Conservation (phyloP, 2,113 vertebrate species). For the Bagarius yarrelli region DNA sequence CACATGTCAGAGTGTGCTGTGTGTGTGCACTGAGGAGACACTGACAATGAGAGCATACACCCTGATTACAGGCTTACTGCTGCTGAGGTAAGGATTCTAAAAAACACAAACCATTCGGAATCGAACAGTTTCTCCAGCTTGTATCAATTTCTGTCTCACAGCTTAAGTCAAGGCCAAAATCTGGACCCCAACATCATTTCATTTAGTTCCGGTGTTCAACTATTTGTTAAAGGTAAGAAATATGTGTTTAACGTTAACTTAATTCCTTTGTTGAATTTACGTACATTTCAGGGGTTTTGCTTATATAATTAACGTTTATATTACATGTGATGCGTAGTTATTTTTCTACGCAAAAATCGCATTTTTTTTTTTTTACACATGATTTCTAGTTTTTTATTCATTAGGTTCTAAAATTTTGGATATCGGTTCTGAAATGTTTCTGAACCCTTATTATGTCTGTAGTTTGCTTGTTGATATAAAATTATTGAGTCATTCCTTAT, state of each 20-base stretch:
- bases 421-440: no score
- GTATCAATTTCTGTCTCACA: constrained; percentile 18
- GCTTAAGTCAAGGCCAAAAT: constrained; percentile 16
- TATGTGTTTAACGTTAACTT: not conserved
- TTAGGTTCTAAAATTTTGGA: no score
- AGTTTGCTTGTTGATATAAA: no score
- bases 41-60: constrained; percentile 32
- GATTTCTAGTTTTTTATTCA: not conserved
- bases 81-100: constrained; percentile 46
- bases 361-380: not conserved
- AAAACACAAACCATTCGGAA: not conserved
- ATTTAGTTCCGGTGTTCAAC: constrained; percentile 52
- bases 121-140: not conserved
- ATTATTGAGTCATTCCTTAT: not conserved
- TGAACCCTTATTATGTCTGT: no score
- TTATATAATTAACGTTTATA: no score
- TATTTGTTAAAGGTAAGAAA: constrained; percentile 52
- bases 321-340: no score
- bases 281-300: not conserved
- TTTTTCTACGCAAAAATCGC: not conserved
- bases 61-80: constrained; percentile 37
- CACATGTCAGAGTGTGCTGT: not conserved
- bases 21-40: not conserved
- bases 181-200: not conserved
- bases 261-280: not conserved